These are phyloP conservation scores for Drosophila suzukii DNA, from an alignment of 1,140 invertebrate genomes.

Conservation along the genomic window DNA sequence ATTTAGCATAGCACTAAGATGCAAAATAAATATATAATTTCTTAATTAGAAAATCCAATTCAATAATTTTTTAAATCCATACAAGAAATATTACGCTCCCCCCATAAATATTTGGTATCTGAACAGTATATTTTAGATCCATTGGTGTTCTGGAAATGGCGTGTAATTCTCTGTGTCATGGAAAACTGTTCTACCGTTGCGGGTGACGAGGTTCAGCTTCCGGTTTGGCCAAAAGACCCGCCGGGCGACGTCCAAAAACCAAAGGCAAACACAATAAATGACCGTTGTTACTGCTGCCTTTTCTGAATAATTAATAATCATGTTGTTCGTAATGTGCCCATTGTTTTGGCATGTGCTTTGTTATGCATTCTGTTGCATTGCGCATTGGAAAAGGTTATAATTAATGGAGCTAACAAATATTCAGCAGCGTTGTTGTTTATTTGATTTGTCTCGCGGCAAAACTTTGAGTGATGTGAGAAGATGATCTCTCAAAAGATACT, in stretches of 20 bases:
- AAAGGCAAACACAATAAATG: slow-evolving; percentile 37
- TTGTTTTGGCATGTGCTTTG: slow-evolving; percentile 66
- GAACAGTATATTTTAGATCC: neutral
- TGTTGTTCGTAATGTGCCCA: slow-evolving; percentile 67
- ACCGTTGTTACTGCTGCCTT: slow-evolving; percentile 37
- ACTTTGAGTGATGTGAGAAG: slow-evolving; percentile 16
- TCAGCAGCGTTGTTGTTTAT: slow-evolving; percentile 4
- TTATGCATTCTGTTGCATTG: slow-evolving; percentile 80
- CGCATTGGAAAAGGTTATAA: slow-evolving; percentile 43
- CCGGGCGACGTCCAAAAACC: slow-evolving; percentile 26
- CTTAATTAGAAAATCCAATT: too few relatives aligned
- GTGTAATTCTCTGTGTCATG: slow-evolving; percentile 38
- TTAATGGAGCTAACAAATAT: slow-evolving; percentile 29
- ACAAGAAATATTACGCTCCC: too few relatives aligned
- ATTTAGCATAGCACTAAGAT: too few relatives aligned
- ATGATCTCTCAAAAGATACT: slow-evolving; percentile 32
- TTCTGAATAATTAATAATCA: slow-evolving; percentile 75
- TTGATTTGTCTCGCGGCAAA: slow-evolving; percentile 10
- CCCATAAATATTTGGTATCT: neutral
- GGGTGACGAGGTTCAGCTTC: slow-evolving; percentile 46
- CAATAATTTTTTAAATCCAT: too few relatives aligned
- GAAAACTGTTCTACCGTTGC: slow-evolving; percentile 53
- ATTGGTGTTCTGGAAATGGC: neutral
- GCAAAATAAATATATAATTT: too few relatives aligned
- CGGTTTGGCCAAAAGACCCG: slow-evolving; percentile 54